Evolutionary conservation across 2,888 invertebrate species (phyloP).

Genomic region (Hedya salicella): DNA sequence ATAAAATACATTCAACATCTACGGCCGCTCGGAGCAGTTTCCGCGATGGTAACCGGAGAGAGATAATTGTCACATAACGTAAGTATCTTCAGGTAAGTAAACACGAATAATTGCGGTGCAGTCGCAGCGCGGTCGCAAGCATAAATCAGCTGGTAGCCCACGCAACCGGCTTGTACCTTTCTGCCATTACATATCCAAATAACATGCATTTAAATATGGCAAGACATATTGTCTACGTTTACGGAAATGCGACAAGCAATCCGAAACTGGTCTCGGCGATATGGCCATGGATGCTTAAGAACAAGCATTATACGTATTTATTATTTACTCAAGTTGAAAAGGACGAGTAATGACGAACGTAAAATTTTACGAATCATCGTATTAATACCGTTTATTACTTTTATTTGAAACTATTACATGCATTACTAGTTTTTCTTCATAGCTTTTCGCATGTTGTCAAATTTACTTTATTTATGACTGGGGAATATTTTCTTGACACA

Average conservation of each 20-base stretch:
- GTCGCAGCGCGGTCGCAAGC: slow-evolving; percentile 53
- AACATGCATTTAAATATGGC: slow-evolving; percentile 52
- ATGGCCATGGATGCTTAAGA: slow-evolving; percentile 27
- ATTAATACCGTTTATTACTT: too few relatives aligned
- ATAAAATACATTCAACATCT: slow-evolving; percentile 1
- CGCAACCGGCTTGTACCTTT: slow-evolving; percentile 46
- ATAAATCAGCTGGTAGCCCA: slow-evolving; percentile 60
- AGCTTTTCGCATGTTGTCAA: too few relatives aligned
- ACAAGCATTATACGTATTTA: not conserved
- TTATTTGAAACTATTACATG: too few relatives aligned
- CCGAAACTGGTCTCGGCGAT: slow-evolving; percentile 26
- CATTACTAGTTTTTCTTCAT: too few relatives aligned
- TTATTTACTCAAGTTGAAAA: not conserved
- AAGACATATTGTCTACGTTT: slow-evolving; percentile 38
- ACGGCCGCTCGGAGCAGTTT: not conserved
- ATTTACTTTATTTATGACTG: too few relatives aligned
- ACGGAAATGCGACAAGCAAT: slow-evolving; percentile 34
- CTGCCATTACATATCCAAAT: slow-evolving; percentile 52
- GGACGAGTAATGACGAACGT: not conserved
- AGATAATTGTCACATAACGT: slow-evolving; percentile 52
- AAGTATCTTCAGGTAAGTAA: slow-evolving; percentile 54
- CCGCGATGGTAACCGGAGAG: slow-evolving; percentile 39
- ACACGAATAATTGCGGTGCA: slow-evolving; percentile 61
- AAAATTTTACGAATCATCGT: not conserved
- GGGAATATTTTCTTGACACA: too few relatives aligned